These are phyloP conservation scores for Rhamnusium bicolor DNA, from an alignment of 2,888 invertebrate genomes.

Conservation along the genomic window DNA sequence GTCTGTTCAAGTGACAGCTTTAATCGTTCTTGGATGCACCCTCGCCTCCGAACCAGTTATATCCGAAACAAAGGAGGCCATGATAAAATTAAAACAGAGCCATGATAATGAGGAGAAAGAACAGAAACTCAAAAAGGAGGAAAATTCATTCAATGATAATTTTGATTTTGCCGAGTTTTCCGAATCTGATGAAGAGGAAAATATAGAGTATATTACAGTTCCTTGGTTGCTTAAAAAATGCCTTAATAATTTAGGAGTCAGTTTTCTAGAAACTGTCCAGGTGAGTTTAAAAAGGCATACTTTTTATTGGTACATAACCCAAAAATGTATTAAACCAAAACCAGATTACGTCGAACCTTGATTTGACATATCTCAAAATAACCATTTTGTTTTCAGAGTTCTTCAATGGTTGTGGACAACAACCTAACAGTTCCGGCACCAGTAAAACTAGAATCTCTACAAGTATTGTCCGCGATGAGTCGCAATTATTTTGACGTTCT, in stretches of 20 bases:
- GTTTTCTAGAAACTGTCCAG: conserved; percentile 25
- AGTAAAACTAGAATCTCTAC: conserved; percentile 84
- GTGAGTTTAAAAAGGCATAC: not conserved
- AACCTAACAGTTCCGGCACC: conserved; percentile 73
- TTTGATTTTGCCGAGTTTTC: conserved; percentile 69
- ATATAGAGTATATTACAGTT: conserved; percentile 43
- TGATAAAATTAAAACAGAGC: conserved; percentile 65
- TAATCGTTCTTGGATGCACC: conserved; percentile 83
- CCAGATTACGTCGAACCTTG: no score
- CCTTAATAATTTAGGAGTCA: conserved; percentile 72
- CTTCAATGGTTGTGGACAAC: not conserved
- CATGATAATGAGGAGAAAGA: conserved; percentile 16
- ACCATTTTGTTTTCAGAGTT: conserved; percentile 3
- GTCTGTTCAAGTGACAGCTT: conserved; percentile 81
- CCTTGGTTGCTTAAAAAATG: conserved; percentile 79
- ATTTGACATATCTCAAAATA: no score
- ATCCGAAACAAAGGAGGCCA: conserved; percentile 75
- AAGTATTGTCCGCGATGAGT: conserved; percentile 78
- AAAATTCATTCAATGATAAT: conserved; percentile 49
- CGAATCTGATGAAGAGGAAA: conserved; percentile 62
- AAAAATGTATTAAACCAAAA: no score
- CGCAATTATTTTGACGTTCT: conserved; percentile 76
- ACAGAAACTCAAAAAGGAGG: conserved; percentile 45
- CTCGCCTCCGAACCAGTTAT: conserved; percentile 78
- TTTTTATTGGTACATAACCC: no score